These are phyloP conservation scores for Cyphomyrmex costatus DNA, from an alignment of 1,140 invertebrate species.

Conservation along the genomic window DNA sequence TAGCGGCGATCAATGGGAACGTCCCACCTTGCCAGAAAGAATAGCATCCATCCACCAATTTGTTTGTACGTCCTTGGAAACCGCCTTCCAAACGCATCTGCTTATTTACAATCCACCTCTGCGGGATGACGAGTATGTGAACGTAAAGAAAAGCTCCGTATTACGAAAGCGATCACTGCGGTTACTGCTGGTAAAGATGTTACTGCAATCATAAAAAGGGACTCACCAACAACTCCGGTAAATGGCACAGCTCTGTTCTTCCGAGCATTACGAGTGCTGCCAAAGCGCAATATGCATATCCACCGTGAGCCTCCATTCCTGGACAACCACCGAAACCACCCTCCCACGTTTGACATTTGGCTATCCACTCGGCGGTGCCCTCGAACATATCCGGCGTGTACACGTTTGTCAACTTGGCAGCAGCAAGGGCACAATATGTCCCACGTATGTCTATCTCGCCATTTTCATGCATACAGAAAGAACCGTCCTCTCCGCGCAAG, in stretches of 20 bases:
- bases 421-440: slow-evolving; percentile 97
- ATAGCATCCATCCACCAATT: slow-evolving; percentile 99
- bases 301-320: slow-evolving; percentile 99
- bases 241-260: slow-evolving; percentile 93
- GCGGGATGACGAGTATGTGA: slow-evolving; percentile 65
- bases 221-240: slow-evolving; percentile 91
- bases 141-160: too few species aligned
- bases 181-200: too few species aligned
- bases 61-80: slow-evolving; percentile 98
- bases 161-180: too few species aligned
- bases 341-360: slow-evolving; percentile 98
- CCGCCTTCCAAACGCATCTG: slow-evolving; percentile 97
- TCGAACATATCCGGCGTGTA: slow-evolving; percentile 93
- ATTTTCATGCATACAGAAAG: slow-evolving; percentile 96
- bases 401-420: slow-evolving; percentile 95
- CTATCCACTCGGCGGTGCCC: slow-evolving; percentile 96
- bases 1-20: slow-evolving; percentile 92
- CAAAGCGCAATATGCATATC: slow-evolving; percentile 98
- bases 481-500: slow-evolving; percentile 94
- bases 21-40: slow-evolving; percentile 99
- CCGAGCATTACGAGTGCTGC: slow-evolving; percentile 95
- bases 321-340: slow-evolving; percentile 98
- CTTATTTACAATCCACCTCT: slow-evolving; percentile 95
- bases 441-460: slow-evolving; percentile 99
- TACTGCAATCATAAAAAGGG: background rate